Evolutionary conservation across 2,113 vertebrate species (phyloP), one percentile per base, ranked within the genome.

Genomic region (Synchiropus splendidus): DNA sequence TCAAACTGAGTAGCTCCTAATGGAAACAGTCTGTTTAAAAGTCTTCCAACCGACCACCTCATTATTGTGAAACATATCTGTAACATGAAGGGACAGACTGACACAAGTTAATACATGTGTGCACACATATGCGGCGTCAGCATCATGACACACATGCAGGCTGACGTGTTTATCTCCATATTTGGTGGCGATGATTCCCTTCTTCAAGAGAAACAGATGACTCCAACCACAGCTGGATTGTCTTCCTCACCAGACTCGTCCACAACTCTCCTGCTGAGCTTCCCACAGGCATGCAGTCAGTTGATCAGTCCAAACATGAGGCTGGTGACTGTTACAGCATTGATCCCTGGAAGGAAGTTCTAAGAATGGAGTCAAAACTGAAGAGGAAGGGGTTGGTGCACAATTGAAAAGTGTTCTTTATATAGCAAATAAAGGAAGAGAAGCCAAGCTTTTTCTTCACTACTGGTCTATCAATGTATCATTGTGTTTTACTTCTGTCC

Each of bases 251-350:
- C 18, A 15, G 54, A 51, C 35, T 54, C 51, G 34, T 51, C 16
- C 35, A 34, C 32, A n/a, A 40, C 38, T 58, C 62, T 64, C 45
- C 50, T 54, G 9, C 48, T 12, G 21, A 40, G 52, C 5, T 43
- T 35, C 21, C 59, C 54, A 13, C 51, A 54, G 63, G 62, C 69
- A 63, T 48, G 52, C 30, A 14, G 17, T 5, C 16, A 55, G 54
- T 65, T 67, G 55, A 60, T 48, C 41, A 45, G 32, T 37, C 48
- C 54, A 54, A 39, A 51, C 44, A 18, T 34, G 31, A n/a, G 8
- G 16, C 42, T 75, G 70, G 16, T 38, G 37, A 21, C 9, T 30
- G 16, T 39, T 27, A 33, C 16, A 36, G 11, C 12, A 52, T 47
- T 49, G 40, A 58, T 51, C 39, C 13, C n/a, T 8, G 10, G 12